phyloP scores from a whole-genome alignment of 2,113 vertebrate species.

The Nesoenas mayeri region DNA sequence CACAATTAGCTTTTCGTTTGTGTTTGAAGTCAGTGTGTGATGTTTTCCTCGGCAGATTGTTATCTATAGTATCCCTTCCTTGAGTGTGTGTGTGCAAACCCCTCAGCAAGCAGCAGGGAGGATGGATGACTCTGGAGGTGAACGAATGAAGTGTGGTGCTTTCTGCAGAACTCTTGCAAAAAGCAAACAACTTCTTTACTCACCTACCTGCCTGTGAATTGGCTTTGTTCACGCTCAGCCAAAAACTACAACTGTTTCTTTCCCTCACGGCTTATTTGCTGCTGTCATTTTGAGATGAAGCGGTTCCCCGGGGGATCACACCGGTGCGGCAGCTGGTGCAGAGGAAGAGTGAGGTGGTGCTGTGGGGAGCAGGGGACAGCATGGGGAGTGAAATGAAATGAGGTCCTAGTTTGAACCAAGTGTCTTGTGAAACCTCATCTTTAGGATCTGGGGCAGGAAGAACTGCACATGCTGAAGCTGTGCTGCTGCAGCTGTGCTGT shows the following conservation, averaged over 20 bases:
- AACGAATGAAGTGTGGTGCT: neutral
- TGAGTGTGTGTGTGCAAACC: neutral
- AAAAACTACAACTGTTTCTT: neutral
- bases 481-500: neutral
- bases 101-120: neutral
- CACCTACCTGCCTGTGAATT: neutral
- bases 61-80: neutral
- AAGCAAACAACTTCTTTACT: neutral
- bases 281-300: neutral
- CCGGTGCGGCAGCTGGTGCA: neutral
- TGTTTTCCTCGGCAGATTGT: neutral
- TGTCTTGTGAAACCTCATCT: neutral
- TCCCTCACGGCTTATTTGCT: neutral
- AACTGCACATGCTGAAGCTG: neutral
- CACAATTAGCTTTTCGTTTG: neutral
- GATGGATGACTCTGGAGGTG: neutral
- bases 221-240: neutral
- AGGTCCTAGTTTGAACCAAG: neutral
- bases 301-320: neutral
- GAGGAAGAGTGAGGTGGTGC: neutral
- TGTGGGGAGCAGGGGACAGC: neutral
- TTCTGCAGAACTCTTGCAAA: neutral
- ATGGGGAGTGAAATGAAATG: neutral
- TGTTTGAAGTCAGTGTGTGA: neutral
- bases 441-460: neutral